Evolutionary conservation across 2,113 vertebrate genomes (phyloP), one percentile per base, ranked within the genome.

Genomic region (Leptodactylus fuscus): DNA sequence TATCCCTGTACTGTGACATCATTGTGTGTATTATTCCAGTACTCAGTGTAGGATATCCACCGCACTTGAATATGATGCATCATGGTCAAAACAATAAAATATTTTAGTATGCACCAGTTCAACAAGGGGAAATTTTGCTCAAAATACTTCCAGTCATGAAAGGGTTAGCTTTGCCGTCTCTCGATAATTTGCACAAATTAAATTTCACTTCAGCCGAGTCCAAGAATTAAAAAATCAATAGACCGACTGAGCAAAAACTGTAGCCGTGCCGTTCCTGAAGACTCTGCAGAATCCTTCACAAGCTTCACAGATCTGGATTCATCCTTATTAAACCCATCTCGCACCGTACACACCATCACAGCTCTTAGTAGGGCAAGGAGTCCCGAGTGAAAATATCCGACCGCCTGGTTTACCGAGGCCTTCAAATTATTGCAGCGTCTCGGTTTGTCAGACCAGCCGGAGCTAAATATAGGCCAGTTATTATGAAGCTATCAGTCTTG

Each of bases 401-500:
- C 67, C 2, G 18, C 2, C 22, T 32, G 36, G 15, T 48, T 29
- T 82, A 70, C 29, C 29, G 27, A 53, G 11, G 27, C 44, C 44
- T 34, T 65, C 18, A 8, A 51, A 51, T 71, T 36, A 53, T 38
- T 71, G 65, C 20, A 36, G 44, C 27, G 44, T 65, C 41, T 27
- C 29, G 8, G 41, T 6, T 6, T 69, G 41, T 48, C 41, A 22
- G 41, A 46, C 80, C 46, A 62, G 44, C 20, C 13, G 60, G 29
- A 12, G 62, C 81, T 67, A 49, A 82, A 70, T 70, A 82, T 82
- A 82, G 41, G 29, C 24, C 62, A 70, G 62, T 51, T 70, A 82
- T 70, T 82, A 82, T 70, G 81, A 53, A 71, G 79, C 81, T 48
- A 70, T 67, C 62, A 51, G 44, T 82, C 44, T 53, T 55, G 38